Conservation (phyloP, 2,113 vertebrate species). For the Indri indri region DNA sequence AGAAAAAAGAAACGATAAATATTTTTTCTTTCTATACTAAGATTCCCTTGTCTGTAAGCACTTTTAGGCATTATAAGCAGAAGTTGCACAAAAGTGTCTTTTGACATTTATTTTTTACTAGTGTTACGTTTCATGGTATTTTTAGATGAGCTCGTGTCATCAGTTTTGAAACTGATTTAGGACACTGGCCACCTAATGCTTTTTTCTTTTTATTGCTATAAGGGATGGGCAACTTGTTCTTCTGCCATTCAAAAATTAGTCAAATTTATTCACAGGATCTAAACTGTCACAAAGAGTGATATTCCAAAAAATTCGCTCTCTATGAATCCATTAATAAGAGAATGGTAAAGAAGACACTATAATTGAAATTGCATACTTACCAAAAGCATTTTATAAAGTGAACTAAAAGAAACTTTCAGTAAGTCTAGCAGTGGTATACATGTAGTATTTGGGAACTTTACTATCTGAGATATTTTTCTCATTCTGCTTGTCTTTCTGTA, state of each 20-base stretch:
- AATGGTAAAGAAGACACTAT: neutral
- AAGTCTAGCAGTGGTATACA: neutral
- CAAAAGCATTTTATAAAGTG: neutral
- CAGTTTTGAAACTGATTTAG: neutral
- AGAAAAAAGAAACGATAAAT: neutral
- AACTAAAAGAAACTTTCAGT: neutral
- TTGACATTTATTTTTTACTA: neutral
- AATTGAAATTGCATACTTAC: neutral
- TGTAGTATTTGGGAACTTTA: neutral
- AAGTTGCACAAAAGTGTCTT: neutral
- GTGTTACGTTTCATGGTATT: neutral
- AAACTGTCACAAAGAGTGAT: neutral
- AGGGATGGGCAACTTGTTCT: neutral
- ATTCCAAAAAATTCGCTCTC: neutral
- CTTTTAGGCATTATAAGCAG: neutral
- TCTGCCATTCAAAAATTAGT: slow-evolving; percentile 15
- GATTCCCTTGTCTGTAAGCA: neutral
- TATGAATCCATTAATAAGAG: neutral
- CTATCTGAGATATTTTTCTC: neutral
- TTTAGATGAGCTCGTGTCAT: slow-evolving; percentile 24
- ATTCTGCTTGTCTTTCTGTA: neutral
- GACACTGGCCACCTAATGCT: neutral
- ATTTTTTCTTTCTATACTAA: neutral
- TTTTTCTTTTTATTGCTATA: neutral
- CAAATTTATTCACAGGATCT: neutral